Percentiles rank a stretch among this genome's conserved stretches.
phyloP scores from a whole-genome alignment of 2,888 invertebrate species.

The Epistrophe grossulariae region DNA sequence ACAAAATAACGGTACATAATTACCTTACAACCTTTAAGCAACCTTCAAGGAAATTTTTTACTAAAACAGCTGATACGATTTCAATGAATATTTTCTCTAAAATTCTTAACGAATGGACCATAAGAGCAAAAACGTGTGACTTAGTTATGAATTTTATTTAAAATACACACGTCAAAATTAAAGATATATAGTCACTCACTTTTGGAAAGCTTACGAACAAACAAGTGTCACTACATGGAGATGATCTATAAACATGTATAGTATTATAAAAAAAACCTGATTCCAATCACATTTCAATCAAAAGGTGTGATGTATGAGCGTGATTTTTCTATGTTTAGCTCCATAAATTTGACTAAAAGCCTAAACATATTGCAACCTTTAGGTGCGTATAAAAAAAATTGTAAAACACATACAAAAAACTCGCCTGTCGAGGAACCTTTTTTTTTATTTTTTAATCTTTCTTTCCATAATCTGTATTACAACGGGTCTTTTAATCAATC shows the following conservation, averaged over 20 bases:
- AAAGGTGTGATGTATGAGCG: slow-evolving; percentile 11
- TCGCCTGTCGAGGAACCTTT: not conserved
- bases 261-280: not conserved
- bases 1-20: too few relatives aligned
- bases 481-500: slow-evolving; percentile 17
- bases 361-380: not conserved
- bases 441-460: slow-evolving; percentile 12
- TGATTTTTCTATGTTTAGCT: slow-evolving; percentile 6
- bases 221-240: not conserved
- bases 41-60: too few relatives aligned
- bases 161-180: not conserved
- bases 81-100: too few relatives aligned
- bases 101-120: too few relatives aligned
- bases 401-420: not conserved
- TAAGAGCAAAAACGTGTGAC: not conserved
- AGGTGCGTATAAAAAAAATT: not conserved
- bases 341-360: not conserved
- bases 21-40: too few relatives aligned
- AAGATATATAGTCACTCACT: not conserved
- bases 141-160: not conserved
- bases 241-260: not conserved
- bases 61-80: too few relatives aligned
- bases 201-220: not conserved
- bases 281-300: not conserved
- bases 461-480: slow-evolving; percentile 6